Evolutionary conservation across 30 jellyfish, hydroid and myxozoan genomes (phyloP).

Genomic region (Turritopsis dohrnii): DNA sequence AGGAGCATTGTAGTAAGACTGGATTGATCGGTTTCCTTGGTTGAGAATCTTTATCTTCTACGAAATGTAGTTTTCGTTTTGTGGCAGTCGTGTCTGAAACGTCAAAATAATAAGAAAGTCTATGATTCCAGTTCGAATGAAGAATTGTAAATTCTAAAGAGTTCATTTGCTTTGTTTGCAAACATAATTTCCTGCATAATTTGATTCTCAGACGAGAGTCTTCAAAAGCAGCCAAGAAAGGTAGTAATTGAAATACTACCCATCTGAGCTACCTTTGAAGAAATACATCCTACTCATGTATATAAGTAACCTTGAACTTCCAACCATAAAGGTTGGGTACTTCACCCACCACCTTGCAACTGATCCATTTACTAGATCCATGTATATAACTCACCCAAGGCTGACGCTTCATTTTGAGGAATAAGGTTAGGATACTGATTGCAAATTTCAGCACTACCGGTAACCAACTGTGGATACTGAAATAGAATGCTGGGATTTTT

Average conservation of each 20-base stretch:
- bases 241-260: neutral
- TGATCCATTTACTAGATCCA: neutral
- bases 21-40: neutral
- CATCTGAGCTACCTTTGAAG: neutral
- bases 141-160: too few species aligned
- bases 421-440: conserved; percentile 1
- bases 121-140: too few species aligned
- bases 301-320: too few species aligned
- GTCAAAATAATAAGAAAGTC: neutral
- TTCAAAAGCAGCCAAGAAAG: neutral
- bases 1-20: neutral
- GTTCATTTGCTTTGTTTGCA: too few species aligned
- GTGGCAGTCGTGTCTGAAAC: neutral
- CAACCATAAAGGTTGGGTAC: too few species aligned
- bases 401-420: neutral
- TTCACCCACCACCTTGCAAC: too few species aligned
- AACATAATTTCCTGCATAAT: too few species aligned
- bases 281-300: neutral
- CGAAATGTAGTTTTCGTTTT: neutral
- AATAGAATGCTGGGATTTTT: neutral
- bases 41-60: neutral
- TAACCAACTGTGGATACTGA: neutral
- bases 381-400: neutral
- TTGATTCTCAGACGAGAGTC: neutral
- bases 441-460: neutral